Base-by-base conservation (phyloP, 1,140 invertebrate species). In the Papilio helenus region DNA sequence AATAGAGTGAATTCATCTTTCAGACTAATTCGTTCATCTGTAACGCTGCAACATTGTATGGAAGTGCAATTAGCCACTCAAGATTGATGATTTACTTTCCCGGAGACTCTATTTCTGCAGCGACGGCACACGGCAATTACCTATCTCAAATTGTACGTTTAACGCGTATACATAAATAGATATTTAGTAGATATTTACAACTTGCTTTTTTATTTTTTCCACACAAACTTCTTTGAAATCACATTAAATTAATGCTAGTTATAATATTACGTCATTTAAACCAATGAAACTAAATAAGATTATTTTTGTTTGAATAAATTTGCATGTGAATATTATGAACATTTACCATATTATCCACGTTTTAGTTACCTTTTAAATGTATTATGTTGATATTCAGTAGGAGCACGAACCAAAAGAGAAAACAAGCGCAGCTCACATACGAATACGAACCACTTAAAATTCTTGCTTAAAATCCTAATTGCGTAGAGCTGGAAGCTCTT, bases 401-500 rank as follows among this genome's bases (percentile, higher is more conserved):
- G 68, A 79, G 58, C 73, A 61, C 82, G 44, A 44, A 79, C 61
- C 46, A 58, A 79, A 71, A 73, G 76, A 79, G 71, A 82, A 87
- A 86, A 87, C 87, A 86, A 87, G 85, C 85, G 85, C 42, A 79
- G 55, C 82, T 86, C 81, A 84, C 81, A 88, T 84, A 83, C 65
- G 84, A 85, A 88, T 84, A 83, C 65, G 84, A 84, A 80, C 80
- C 87, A 88, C 84, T 92, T 90, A 83, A 86, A 88, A 84, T 87
- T 83, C 85, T 80, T 83, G 84, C 83, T 87, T 86, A 88, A 84
- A 86, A 80, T 83, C 78, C 81, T 86, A 80, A 86, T 87, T 87
- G 83, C 84, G 81, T 82, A 80, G 83, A 74, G 80, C 83, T 86
- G 82, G 82, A 79, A 3, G 51, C 29, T 5, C 20, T 26, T 12